phyloP scores from a whole-genome alignment of 2,888 invertebrate species.

The Rhopalosiphum nymphaeae region DNA sequence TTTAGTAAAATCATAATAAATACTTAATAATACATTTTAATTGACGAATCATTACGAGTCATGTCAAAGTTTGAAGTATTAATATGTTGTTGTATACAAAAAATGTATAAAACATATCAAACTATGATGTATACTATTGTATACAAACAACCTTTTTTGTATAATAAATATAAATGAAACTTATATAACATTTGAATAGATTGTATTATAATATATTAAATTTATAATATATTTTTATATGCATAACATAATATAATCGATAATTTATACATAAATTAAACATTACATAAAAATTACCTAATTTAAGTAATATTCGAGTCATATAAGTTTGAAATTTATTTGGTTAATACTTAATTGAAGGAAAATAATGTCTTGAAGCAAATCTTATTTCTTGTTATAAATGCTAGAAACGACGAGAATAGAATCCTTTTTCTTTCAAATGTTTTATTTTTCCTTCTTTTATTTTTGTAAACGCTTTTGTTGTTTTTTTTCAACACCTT shows the following conservation, averaged over 20 bases:
- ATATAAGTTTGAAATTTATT: neutral
- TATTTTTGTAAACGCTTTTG: slow-evolving; percentile 47
- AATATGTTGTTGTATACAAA: too few relatives aligned
- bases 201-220: neutral
- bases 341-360: neutral
- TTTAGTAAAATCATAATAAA: neutral
- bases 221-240: neutral
- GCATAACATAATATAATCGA: neutral
- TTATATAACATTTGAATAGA: neutral
- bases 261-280: neutral
- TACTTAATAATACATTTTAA: neutral
- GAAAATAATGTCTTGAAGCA: slow-evolving; percentile 20
- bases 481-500: slow-evolving; percentile 49
- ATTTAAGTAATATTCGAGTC: neutral
- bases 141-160: neutral
- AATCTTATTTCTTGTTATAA: neutral
- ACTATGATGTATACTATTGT: neutral
- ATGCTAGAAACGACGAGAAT: neutral
- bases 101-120: neutral
- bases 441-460: slow-evolving; percentile 28
- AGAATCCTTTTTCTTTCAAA: slow-evolving; percentile 38
- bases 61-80: too few relatives aligned
- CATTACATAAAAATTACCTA: neutral
- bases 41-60: neutral
- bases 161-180: neutral